Base-by-base conservation (phyloP, 2,888 invertebrate genomes). In the Icerya purchasi region DNA sequence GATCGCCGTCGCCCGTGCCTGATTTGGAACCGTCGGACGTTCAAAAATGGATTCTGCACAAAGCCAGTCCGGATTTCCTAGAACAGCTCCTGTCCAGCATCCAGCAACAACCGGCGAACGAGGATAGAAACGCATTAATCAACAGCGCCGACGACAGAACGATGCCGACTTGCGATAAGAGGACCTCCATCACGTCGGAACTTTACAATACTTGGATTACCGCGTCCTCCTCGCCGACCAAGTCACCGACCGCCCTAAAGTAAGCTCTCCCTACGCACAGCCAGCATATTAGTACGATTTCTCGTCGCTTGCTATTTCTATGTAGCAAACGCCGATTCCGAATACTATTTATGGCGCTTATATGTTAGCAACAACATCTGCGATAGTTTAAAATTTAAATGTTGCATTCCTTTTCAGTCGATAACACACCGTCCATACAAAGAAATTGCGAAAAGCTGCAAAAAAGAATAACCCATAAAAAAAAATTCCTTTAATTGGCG, bases 161-260 rank as follows among this genome's bases (percentile, higher is more conserved):
- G 72, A 61, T 77, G 75, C 66, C 76, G 78, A 8, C 75, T 79
- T 65, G 78, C 67, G 60, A 68, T 70, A 70, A 70, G 64, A 63
- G 85, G 62, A 82, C 84, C 54, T 86, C 85, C 54, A 82, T 86
- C 65, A 85, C 85, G 53, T 85, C 86, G 64, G 88, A 89, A 70
- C 76, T 89, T 63, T 88, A 88, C 72, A 87, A 87, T 68, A 77
- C 83, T 64, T 89, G 88, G 88, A 74, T 88, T 69, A 80, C 85
- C 49, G 81, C 86, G 25, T 84, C 85, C 57, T n/a, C n/a, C n/a
- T n/a, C n/a, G n/a, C 85, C 86, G 3, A 65, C 67, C 54, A 66
- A 65, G 54, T 68, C 68, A 18, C 67, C 68, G 1, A 66, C 67
- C n/a, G 66, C 67, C 1, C 66, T 63, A 63, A 66, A 66, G 67